Conservation (phyloP, 2,797 vertebrate genomes). For the Rhinophrynus dorsalis region DNA sequence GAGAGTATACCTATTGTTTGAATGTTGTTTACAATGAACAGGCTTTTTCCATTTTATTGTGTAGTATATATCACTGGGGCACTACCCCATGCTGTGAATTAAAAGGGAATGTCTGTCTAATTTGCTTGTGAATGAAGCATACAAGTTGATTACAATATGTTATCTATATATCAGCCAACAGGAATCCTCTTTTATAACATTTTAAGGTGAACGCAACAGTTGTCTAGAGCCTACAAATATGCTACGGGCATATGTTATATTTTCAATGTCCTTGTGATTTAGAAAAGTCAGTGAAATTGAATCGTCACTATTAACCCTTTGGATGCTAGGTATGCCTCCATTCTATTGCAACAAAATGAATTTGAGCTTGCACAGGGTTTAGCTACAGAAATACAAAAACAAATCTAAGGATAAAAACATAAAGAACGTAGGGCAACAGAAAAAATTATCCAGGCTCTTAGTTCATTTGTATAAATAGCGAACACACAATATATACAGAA, state of each 20-base stretch:
- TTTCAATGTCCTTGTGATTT: slow-evolving; percentile 42
- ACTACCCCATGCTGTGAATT: slow-evolving; percentile 35
- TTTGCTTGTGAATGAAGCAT: slow-evolving; percentile 34
- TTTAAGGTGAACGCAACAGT: slow-evolving; percentile 37
- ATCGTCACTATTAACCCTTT: background rate
- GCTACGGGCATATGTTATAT: slow-evolving; percentile 24
- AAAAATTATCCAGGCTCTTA: too few species aligned
- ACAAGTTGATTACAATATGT: slow-evolving; percentile 50
- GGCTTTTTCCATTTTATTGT: slow-evolving; percentile 29
- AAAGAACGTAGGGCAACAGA: too few species aligned
- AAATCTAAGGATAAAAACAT: too few species aligned
- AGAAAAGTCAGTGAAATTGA: slow-evolving; percentile 34
- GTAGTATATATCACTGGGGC: slow-evolving; percentile 21
- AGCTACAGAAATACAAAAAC: too few species aligned
- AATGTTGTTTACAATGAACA: slow-evolving; percentile 24
- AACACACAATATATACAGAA: too few species aligned
- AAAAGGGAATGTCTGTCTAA: slow-evolving; percentile 41
- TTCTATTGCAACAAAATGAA: too few species aligned
- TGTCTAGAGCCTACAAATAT: slow-evolving; percentile 25
- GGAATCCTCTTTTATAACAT: slow-evolving; percentile 33
- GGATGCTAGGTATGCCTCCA: too few species aligned
- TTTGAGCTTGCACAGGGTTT: too few species aligned
- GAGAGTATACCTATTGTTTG: too few species aligned
- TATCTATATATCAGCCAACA: slow-evolving; percentile 41
- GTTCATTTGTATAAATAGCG: too few species aligned